Conservation (phyloP, 2,888 invertebrate genomes). For the Nomada lathburiana region DNA sequence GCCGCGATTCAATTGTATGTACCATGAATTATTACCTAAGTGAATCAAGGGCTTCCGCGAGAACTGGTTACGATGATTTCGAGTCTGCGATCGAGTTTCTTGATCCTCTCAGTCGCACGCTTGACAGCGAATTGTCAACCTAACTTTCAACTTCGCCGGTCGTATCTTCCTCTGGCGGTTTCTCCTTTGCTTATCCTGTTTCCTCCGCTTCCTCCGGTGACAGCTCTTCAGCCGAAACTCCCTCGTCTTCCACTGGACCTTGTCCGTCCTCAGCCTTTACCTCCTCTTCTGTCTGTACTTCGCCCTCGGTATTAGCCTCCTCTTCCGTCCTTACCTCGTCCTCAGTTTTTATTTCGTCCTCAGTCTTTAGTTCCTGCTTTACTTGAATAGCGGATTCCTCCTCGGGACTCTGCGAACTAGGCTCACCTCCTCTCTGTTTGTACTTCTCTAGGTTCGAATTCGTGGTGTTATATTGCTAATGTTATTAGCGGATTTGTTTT, state of each 20-base stretch:
- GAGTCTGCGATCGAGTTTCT: not conserved
- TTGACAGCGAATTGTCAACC: not conserved
- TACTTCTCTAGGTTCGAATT: slow-evolving; percentile 37
- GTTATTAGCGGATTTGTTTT: not conserved
- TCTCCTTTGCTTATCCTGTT: not conserved
- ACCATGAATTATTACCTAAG: slow-evolving; percentile 21
- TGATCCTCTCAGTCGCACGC: not conserved
- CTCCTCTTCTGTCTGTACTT: not conserved
- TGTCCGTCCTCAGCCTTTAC: not conserved
- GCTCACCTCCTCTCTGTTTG: not conserved
- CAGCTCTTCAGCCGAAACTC: not conserved
- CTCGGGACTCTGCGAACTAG: not conserved
- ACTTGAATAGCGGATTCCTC: not conserved
- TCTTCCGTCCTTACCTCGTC: not conserved
- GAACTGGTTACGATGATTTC: not conserved
- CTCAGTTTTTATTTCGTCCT: not conserved
- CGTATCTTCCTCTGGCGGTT: not conserved
- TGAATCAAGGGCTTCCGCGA: not conserved
- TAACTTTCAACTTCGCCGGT: not conserved
- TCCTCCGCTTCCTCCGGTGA: not conserved
- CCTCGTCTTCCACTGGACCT: not conserved
- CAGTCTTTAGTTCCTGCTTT: not conserved
- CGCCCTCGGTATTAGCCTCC: not conserved
- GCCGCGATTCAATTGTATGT: not conserved
- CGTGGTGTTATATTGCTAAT: not conserved